Evolutionary conservation across 2,888 invertebrate species (phyloP).

Genomic region (Myathropa florea): DNA sequence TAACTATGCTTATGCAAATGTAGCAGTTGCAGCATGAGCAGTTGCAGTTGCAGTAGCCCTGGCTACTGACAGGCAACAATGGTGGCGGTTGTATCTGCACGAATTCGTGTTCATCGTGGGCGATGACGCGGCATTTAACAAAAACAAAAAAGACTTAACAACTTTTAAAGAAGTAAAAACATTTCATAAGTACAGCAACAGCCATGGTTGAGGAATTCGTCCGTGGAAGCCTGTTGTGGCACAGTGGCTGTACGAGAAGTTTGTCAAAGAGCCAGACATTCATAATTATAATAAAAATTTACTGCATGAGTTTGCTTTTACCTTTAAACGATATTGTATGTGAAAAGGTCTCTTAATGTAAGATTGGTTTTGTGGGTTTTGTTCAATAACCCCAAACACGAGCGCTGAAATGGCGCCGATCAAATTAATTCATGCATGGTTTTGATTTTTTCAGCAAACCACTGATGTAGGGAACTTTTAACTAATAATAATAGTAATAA

Average conservation of each 20-base stretch:
- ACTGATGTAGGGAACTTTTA: neutral
- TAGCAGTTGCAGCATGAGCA: constrained; percentile 32
- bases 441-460: neutral
- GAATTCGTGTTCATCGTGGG: constrained; percentile 71
- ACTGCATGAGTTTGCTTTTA: constrained; percentile 8
- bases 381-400: neutral
- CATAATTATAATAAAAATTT: constrained; percentile 55
- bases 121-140: constrained; percentile 62
- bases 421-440: neutral
- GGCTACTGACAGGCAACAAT: constrained; percentile 46
- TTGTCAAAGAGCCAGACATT: constrained; percentile 51
- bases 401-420: neutral
- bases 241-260: constrained; percentile 42
- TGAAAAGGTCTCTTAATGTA: neutral
- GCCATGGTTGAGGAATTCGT: constrained; percentile 22
- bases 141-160: constrained; percentile 47
- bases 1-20: constrained; percentile 60
- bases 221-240: constrained; percentile 31
- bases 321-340: neutral
- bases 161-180: constrained; percentile 62
- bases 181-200: constrained; percentile 21
- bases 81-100: constrained; percentile 65
- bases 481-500: too few relatives aligned
- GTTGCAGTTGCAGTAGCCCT: constrained; percentile 37
- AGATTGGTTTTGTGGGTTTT: neutral